Evolutionary conservation across 2,797 vertebrate genomes (phyloP).

Genomic region (Ptychobarbus kaznakovi): DNA sequence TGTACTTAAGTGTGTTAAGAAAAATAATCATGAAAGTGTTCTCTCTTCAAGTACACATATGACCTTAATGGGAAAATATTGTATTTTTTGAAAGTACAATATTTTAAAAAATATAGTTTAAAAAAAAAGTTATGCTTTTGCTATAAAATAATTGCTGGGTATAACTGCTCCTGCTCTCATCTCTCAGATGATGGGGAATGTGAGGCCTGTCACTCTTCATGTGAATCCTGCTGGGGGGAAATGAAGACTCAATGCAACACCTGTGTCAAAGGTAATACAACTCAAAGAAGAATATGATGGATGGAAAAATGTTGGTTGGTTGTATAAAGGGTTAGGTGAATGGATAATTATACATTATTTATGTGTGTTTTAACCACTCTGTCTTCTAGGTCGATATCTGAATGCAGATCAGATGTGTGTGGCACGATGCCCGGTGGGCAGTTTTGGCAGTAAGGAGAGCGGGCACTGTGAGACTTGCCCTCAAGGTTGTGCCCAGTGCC

Average conservation of each 20-base stretch:
- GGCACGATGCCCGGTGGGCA: constrained; percentile 72
- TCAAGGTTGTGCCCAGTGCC: constrained; percentile 74
- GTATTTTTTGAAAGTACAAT: background rate
- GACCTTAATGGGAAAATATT: background rate
- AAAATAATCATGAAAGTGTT: background rate
- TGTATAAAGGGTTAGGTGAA: background rate
- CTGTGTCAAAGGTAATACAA: constrained; percentile 82
- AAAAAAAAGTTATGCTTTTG: no score
- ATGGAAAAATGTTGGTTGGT: background rate
- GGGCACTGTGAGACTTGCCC: constrained; percentile 74
- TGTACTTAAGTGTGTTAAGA: background rate
- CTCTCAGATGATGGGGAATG: constrained; percentile 72
- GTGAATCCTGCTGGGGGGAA: constrained; percentile 83
- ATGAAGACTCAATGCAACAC: constrained; percentile 78
- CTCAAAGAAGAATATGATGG: background rate
- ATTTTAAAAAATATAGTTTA: background rate
- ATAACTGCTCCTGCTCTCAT: background rate
- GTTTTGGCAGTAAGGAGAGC: constrained; percentile 67
- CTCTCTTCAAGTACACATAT: background rate
- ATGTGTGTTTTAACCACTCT: constrained; percentile 29
- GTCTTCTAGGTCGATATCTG: constrained; percentile 71
- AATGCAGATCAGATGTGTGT: constrained; percentile 76
- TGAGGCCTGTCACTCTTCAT: constrained; percentile 81
- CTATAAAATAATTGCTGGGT: background rate
- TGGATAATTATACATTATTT: background rate